Evolutionary conservation across 2,888 invertebrate genomes (phyloP), one percentile per base, ranked within the genome.

Genomic region (Allacma fusca): DNA sequence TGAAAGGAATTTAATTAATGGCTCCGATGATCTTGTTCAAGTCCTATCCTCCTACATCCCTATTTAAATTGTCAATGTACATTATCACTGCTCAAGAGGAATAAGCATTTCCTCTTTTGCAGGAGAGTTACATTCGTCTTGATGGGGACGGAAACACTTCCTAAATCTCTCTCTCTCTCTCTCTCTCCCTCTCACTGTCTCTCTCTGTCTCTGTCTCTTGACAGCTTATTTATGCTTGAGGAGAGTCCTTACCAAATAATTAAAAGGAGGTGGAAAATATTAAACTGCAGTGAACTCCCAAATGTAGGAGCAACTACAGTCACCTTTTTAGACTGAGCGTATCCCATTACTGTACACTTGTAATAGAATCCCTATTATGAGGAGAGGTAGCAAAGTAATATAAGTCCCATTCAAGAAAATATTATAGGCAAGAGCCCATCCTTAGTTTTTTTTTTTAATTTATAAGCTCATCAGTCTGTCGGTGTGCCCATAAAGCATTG

Each of bases 1-100:
- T 65, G 65, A 65, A 65, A 26, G 65, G 65, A 13, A 65, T 65
- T 65, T 65, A 65, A 65, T 65, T 65, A 65, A 65, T 65, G 16
- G 65, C 65, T 19, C 65, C 28, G 29, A 65, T 26, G 65, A 65
- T 65, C 65, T 65, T 65, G 65, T 65, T 65, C 50, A 50, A 50
- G 50, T 12, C 28, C 28, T n/a, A 21, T 65, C 65, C 65, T 24
- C 26, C 65, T 12, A 26, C 65, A 65, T 65, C 12, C 29, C 65
- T 65, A 65, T 65, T 65, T 65, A 65, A 65, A 65, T 28, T 65
- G 65, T 65, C 65, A 65, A 65, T 65, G 65, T 26, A 28, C 24
- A 65, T 65, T 65, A 65, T 26, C 29, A 16, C 13, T 65, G 23
- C 23, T 4, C 57, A 21, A 4, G 16, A 21, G 2, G 13, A 62